Base-by-base conservation (phyloP, 2,888 invertebrate species). In the Heliconius cydno region DNA sequence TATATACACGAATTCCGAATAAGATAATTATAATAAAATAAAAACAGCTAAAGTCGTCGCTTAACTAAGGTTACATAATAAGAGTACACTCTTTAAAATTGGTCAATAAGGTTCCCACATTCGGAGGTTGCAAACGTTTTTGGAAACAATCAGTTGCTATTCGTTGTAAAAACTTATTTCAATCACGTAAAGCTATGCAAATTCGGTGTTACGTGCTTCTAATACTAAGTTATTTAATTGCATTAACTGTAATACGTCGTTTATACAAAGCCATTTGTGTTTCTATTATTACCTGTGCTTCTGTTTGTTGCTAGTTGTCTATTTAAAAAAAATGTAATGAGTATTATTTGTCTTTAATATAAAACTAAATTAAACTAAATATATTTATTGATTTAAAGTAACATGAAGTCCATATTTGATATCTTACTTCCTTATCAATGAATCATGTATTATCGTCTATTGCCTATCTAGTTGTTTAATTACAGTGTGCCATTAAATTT, bases 181-280 rank as follows among this genome's bases (percentile, higher is more conserved):
- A 83, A 87, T 90, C 92, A 92, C 90, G 92, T 87, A 80, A 85
- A 83, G 76, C 80, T 88, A 92, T 92, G 91, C 86, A 90, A 92
- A 92, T 92, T 82, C 72, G 82, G 83, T 73, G 83, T 86, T 91
- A 89, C 91, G 91, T 90, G 90, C 85, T 85, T 81, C 83, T 82
- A 87, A 88, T 91, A 88, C 87, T 84, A 86, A 89, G 86, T 86
- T 84, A 83, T 81, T 85, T 86, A 82, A 84, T 86, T 83, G 76
- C 78, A 65, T 71, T 81, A 78, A 79, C 76, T 75, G 75, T 79
- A 78, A 78, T 78, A 66, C 68, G 80, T 76, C 78, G 77, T 74
- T 76, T 76, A 77, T 74, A 73, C 80, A 81, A 77, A 78, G 76
- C 75, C 71, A 77, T 79, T 73, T 76, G 72, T 82, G 78, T 78